Base-by-base conservation (phyloP, 92 coral and sea anemone genomes). In the Diadumene lineata region DNA sequence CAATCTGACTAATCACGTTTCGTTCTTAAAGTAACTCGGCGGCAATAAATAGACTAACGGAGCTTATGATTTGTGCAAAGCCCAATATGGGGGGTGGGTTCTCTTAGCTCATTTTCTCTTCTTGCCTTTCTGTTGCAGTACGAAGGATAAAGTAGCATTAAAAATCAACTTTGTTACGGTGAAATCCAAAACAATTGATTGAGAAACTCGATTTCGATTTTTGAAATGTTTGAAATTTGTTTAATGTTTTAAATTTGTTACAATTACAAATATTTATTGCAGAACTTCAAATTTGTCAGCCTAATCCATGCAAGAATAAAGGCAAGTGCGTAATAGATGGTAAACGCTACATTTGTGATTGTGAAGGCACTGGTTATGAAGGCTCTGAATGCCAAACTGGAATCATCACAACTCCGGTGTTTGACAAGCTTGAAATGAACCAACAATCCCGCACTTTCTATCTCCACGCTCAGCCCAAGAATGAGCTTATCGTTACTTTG, bases 281-380 rank as follows among this genome's bases (percentile, higher is more conserved):
- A 86, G 91, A 82, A 28, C 55, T 70, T 17, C 43, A 70, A 48
- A 57, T 63, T n/a, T 86, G 91, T 55, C 24, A 31, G 11, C 84
- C 87, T 22, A 86, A 86, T 51, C 91, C 81, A 1, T 86, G 91
- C 27, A 72, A 17, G 4, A 81, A 86, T 34, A 79, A 83, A 21
- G 90, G 90, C 24, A 78, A 57, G 34, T 86, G 91, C 60, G n/a
- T 38, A 1, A 56, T 68, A 0, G n/a, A 76, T n/a, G 34, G 62
- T 38, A 43, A 27, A 32, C 43, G 22, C 1, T n/a, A 51, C 17
- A 70, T 70, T 23, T 64, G 91, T 38, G 87, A 86, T 43, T 86
- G 91, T 56, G 38, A 44, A 28, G 34, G 30, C 11, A 86, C 87
- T 78, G 91, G 91, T 17, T 86, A 62, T 30, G 78, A 73, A 48